Evolutionary conservation across 1,140 invertebrate species (phyloP).

Genomic region (Calycopis cecrops): DNA sequence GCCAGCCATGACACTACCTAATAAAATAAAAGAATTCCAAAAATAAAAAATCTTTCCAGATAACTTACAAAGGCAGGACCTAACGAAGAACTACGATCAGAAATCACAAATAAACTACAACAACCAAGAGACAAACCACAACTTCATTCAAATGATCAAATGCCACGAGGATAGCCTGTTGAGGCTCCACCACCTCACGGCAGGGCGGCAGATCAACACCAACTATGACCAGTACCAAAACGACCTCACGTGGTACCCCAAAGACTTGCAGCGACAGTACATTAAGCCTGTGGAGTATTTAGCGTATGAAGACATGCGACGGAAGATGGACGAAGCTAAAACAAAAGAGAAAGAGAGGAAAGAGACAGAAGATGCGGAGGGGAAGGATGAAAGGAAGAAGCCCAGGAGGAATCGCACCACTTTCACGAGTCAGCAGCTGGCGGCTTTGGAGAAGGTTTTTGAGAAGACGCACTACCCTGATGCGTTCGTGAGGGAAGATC

Average conservation of each 20-base stretch:
- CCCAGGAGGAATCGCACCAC: conserved; percentile 93
- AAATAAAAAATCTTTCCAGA: conserved; percentile 1
- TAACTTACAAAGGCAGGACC: conserved; percentile 26
- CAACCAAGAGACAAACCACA: conserved; percentile 47
- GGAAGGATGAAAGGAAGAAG: conserved; percentile 77
- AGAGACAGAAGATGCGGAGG: conserved; percentile 49
- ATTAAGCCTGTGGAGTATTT: conserved; percentile 57
- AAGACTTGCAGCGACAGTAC: conserved; percentile 58
- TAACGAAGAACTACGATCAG: conserved; percentile 41
- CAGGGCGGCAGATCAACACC: conserved; percentile 45
- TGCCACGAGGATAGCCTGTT: conserved; percentile 64
- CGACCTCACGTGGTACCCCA: conserved; percentile 57
- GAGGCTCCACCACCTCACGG: conserved; percentile 56
- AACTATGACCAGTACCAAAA: conserved; percentile 54
- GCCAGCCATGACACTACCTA: too few relatives aligned
- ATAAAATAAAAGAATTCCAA: too few relatives aligned
- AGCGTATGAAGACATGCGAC: conserved; percentile 54
- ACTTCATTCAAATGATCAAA: conserved; percentile 68
- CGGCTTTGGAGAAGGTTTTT: conserved; percentile 93
- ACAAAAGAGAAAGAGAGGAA: conserved; percentile 51
- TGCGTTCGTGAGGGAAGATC: conserved; percentile 94
- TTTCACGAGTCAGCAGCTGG: conserved; percentile 92
- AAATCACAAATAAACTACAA: conserved; percentile 49
- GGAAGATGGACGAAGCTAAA: conserved; percentile 56
- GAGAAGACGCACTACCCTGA: conserved; percentile 97